Evolutionary conservation across 2,113 vertebrate genomes (phyloP).

Genomic region (Chloebia gouldiae): DNA sequence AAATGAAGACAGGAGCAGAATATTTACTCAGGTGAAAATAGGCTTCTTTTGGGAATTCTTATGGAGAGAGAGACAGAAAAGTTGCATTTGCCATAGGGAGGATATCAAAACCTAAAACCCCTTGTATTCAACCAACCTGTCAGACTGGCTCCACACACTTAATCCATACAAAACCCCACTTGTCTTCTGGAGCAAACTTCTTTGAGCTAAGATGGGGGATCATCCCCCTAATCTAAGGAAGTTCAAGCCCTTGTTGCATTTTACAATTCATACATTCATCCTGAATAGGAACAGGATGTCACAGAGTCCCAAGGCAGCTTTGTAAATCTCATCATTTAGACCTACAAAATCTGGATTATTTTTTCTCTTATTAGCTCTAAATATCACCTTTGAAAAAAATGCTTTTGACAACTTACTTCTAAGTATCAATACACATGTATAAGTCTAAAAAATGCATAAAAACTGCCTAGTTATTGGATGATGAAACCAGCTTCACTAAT

Average conservation of each 20-base stretch:
- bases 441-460: background rate
- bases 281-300: background rate
- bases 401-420: slow-evolving; percentile 30
- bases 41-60: background rate
- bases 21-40: slow-evolving; percentile 47
- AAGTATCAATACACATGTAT: background rate
- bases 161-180: background rate
- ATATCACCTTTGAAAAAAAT: background rate
- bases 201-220: background rate
- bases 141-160: background rate
- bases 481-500: background rate
- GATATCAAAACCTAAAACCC: background rate
- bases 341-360: slow-evolving; percentile 22
- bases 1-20: slow-evolving; percentile 17
- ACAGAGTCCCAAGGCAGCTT: background rate
- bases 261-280: background rate
- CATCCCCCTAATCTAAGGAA: slow-evolving; percentile 24
- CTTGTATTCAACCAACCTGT: background rate
- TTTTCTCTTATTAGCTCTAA: slow-evolving; percentile 17
- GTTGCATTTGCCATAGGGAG: background rate
- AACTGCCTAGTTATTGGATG: background rate
- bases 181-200: background rate
- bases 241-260: slow-evolving; percentile 17
- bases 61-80: background rate
- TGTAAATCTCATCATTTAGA: slow-evolving; percentile 10